A percentile compares a stretch with the other conserved stretches of the same genome.
phyloP scores from a whole-genome alignment of 2,113 vertebrate species.

The Paratilapia polleni region DNA sequence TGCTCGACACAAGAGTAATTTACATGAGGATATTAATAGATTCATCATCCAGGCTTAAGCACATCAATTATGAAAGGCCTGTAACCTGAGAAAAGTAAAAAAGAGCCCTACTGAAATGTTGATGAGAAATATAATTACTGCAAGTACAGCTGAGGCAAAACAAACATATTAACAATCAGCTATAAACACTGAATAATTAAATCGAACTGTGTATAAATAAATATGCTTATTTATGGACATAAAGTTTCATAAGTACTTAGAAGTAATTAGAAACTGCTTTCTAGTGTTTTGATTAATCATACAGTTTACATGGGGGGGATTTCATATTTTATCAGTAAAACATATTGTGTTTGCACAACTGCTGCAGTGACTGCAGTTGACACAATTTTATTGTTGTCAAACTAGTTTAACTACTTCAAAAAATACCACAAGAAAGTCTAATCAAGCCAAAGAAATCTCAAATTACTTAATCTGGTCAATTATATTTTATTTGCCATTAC shows the following conservation, averaged over 20 bases:
- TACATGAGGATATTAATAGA: constrained; percentile 78
- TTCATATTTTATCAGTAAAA: constrained; percentile 52
- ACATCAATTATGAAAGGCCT: constrained; percentile 75
- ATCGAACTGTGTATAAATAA: constrained; percentile 63
- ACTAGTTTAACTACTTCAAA: background rate
- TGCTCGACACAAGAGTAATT: constrained; percentile 70
- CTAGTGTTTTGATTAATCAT: constrained; percentile 57
- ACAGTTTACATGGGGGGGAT: constrained; percentile 21
- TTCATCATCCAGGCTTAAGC: constrained; percentile 65
- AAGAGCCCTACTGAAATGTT: constrained; percentile 68
- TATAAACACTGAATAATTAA: constrained; percentile 67
- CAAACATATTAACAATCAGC: constrained; percentile 73
- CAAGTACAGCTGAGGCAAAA: constrained; percentile 58
- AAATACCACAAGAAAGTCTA: constrained; percentile 9
- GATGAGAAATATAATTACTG: constrained; percentile 74
- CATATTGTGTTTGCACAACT: constrained; percentile 46
- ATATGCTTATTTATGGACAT: constrained; percentile 69
- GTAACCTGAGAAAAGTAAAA: constrained; percentile 72
- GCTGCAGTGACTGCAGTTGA: constrained; percentile 26
- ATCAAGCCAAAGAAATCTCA: constrained; percentile 10
- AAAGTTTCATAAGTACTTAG: constrained; percentile 63
- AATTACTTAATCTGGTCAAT: constrained; percentile 14
- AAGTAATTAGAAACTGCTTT: constrained; percentile 71
- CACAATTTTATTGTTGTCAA: constrained; percentile 23
- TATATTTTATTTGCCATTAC: constrained; percentile 10